Conservation (phyloP, 2,888 invertebrate species). For the Drosophila picticornis region DNA sequence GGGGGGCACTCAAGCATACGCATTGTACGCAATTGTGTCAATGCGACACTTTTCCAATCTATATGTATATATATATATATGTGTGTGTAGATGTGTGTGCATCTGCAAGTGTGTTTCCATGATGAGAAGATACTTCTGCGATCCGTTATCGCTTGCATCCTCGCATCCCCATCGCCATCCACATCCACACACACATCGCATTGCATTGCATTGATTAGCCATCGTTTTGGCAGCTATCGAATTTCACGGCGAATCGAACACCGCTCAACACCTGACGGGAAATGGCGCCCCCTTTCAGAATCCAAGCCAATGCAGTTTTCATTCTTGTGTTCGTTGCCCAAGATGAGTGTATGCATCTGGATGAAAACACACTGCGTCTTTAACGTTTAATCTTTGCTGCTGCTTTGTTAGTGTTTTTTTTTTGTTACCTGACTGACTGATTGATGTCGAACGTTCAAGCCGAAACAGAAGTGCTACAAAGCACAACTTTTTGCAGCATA, state of each 20-base stretch:
- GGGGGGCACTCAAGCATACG: constrained; percentile 40
- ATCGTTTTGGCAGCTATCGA: constrained; percentile 19
- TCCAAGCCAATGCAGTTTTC: constrained; percentile 23
- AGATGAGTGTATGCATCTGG: neutral
- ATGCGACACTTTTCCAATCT: constrained; percentile 39
- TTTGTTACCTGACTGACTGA: neutral
- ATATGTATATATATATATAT: neutral
- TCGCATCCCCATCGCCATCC: neutral
- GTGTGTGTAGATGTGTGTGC: neutral
- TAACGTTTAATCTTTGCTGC: constrained; percentile 23
- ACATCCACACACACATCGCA: neutral
- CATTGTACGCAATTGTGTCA: constrained; percentile 57
- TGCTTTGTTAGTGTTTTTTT: constrained; percentile 29
- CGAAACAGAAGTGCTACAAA: neutral
- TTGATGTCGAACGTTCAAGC: neutral
- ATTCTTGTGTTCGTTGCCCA: constrained; percentile 6
- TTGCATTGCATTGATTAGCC: constrained; percentile 61
- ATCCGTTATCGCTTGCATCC: constrained; percentile 40
- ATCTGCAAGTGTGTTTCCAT: constrained; percentile 7
- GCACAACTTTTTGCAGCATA: neutral
- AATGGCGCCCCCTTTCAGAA: constrained; percentile 18
- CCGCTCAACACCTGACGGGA: constrained; percentile 69
- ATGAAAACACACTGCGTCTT: neutral
- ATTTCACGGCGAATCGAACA: constrained; percentile 48
- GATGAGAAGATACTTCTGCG: constrained; percentile 38